Conservation (phyloP, 1,140 invertebrate genomes). For the Papilio aristodemus region DNA sequence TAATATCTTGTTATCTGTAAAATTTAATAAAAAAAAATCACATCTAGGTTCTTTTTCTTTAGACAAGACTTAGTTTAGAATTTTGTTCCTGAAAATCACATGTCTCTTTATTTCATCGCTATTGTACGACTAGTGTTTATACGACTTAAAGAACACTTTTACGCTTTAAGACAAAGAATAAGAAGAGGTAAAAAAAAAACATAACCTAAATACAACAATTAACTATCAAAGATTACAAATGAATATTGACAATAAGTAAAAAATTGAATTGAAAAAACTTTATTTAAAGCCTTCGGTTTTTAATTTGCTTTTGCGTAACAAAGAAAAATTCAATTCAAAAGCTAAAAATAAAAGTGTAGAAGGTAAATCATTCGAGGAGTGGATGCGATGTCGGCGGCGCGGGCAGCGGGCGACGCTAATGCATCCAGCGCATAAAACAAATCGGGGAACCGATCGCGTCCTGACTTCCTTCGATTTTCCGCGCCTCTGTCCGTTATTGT, state of each 20-base stretch:
- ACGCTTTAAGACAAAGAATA: too few relatives aligned
- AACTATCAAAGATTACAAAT: too few relatives aligned
- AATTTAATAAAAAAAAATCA: too few relatives aligned
- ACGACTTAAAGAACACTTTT: too few relatives aligned
- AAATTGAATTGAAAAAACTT: not conserved
- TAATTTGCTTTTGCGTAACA: constrained; percentile 11
- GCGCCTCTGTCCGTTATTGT: constrained; percentile 65
- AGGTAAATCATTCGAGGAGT: constrained; percentile 15
- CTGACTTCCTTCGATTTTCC: constrained; percentile 67
- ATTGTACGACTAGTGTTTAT: too few relatives aligned
- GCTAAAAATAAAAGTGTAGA: constrained; percentile 13
- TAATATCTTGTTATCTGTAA: too few relatives aligned
- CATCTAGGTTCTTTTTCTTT: too few relatives aligned
- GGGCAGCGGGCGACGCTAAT: constrained; percentile 43
- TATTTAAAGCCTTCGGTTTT: not conserved
- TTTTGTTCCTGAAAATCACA: too few relatives aligned
- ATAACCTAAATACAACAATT: too few relatives aligned
- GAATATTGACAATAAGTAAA: not conserved
- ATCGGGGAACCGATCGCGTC: constrained; percentile 61
- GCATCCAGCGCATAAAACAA: constrained; percentile 60
- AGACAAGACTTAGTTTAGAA: too few relatives aligned
- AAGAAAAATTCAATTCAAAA: constrained; percentile 15
- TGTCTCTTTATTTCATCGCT: too few relatives aligned
- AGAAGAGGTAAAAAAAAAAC: too few relatives aligned
- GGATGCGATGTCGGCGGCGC: constrained; percentile 19